phyloP scores from a whole-genome alignment of 2,113 vertebrate genomes.

The Entomyzon cyanotis region DNA sequence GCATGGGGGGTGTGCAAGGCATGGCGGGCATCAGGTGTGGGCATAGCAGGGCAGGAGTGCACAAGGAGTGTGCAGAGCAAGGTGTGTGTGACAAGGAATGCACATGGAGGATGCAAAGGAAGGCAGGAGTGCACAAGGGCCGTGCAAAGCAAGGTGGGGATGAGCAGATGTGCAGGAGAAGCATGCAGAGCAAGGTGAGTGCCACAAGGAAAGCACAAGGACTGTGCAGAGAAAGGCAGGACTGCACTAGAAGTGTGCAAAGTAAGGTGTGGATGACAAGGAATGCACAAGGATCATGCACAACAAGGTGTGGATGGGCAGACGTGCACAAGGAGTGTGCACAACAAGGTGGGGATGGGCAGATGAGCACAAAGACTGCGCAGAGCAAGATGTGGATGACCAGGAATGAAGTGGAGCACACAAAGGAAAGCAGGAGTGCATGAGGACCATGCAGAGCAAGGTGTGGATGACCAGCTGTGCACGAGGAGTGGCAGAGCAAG shows the following conservation, averaged over 20 bases:
- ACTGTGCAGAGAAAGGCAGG: not conserved
- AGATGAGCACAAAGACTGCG: too few species aligned
- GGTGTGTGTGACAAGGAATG: not conserved
- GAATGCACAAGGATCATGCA: not conserved
- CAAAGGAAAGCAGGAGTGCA: too few species aligned
- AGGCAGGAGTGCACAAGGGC: not conserved
- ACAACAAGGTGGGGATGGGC: too few species aligned
- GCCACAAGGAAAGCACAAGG: too few species aligned
- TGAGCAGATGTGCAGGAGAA: not conserved
- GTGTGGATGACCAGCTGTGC: too few species aligned
- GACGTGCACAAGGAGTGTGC: too few species aligned
- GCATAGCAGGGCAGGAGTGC: not conserved
- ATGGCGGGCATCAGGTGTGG: accelerated
- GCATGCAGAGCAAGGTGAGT: not conserved
- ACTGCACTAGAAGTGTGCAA: accelerated
- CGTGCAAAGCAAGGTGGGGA: not conserved
- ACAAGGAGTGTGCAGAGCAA: not conserved
- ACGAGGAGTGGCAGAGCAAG: not conserved
- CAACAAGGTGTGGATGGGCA: not conserved
- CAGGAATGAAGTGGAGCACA: too few species aligned
- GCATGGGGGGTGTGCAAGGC: not conserved
- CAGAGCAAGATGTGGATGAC: too few species aligned
- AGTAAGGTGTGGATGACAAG: not conserved
- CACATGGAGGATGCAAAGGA: not conserved
- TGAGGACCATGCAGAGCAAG: too few species aligned